Evolutionary conservation across 2,113 vertebrate species (phyloP), one percentile per base, ranked within the genome.

Genomic region (Orycteropus afer): DNA sequence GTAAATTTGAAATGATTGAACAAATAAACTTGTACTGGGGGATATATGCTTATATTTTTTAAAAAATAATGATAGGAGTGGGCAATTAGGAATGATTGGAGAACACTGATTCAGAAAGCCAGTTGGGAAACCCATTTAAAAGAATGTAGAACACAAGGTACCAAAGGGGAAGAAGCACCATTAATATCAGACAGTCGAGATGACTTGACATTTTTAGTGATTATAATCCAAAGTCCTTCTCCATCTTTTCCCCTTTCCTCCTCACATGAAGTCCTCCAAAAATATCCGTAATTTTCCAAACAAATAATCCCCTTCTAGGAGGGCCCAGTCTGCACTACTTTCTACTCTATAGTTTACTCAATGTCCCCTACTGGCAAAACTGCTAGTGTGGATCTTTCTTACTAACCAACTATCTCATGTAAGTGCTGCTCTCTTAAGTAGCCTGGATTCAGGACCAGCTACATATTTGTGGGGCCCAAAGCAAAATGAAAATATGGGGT

Each of bases 51-150:
- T 87, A 90, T 13, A 77, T 0, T 53, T 76, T 87, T 85, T 92
- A n/a, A 53, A 4, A 61, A 45, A 71, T 57, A 89, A 84, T 71
- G 49, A 91, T 37, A 86, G 3, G 27, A 89, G 7, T 67, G 3
- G n/a, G 15, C 40, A 89, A 77, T 91, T 80, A 84, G 15, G 96
- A 91, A 86, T 89, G 45, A 84, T 94, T 93, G 10, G 23, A 91
- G 63, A 96, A 80, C 15, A 3, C 7, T 91, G 37, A 91, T 55
- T 45, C 71, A 89, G 42, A 94, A 91, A 83, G 9, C 20, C 77
- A 86, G 14, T 32, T 89, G 55, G n/a, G 65, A 94, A 91, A 86
- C 71, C 13, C n/a, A 95, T 45, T 93, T 95, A 74, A 81, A 91
- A 86, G 71, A 91, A 92, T 49, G 10, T 91, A 82, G 61, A 37